phyloP scores from a whole-genome alignment of 2,888 invertebrate genomes.

The Sycophila texana region DNA sequence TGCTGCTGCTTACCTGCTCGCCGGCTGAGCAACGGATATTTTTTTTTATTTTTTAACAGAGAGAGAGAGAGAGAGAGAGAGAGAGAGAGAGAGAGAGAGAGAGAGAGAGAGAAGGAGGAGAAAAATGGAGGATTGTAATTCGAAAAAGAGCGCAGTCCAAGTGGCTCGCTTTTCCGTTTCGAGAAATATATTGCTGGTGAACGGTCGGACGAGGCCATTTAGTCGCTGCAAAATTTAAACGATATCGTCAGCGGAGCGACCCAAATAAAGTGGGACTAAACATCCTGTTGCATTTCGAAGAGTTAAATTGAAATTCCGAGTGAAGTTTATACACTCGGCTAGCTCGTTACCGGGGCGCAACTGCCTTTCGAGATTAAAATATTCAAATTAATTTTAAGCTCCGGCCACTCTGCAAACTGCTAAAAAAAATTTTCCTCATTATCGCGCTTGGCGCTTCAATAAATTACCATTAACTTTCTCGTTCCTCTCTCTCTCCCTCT shows the following conservation, averaged over 20 bases:
- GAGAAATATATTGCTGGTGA: not conserved
- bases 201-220: not conserved
- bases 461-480: not conserved
- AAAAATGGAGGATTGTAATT: no score
- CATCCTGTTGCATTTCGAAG: constrained; percentile 4
- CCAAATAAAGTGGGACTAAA: not conserved
- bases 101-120: not conserved
- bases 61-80: no score
- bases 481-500: no score
- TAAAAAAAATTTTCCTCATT: not conserved
- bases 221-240: no score
- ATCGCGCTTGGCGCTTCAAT: no score
- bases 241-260: not conserved
- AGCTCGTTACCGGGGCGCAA: not conserved
- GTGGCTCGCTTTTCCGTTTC: not conserved
- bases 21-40: not conserved
- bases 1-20: no score
- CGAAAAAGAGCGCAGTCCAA: no score
- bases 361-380: constrained; percentile 14
- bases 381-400: constrained; percentile 6
- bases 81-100: no score
- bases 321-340: not conserved
- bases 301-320: constrained; percentile 10
- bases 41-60: no score
- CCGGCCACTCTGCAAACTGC: not conserved